These are phyloP conservation scores for Crotalus helleri DNA, from an alignment of 2,113 vertebrate species.

Conservation along the genomic window DNA sequence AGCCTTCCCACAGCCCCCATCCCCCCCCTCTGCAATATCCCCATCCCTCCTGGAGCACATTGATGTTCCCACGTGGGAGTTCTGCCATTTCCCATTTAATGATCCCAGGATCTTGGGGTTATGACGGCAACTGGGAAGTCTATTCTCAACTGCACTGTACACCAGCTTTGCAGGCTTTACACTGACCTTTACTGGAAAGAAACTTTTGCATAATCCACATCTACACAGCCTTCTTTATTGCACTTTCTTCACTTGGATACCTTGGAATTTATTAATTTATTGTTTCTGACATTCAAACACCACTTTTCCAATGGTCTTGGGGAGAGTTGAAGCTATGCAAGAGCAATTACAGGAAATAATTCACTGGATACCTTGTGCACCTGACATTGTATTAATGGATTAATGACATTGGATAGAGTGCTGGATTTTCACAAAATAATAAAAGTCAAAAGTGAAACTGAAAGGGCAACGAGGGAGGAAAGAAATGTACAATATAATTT, in stretches of 20 bases:
- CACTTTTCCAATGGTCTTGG: background rate
- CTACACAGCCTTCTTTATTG: background rate
- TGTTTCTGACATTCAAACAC: background rate
- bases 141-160: background rate
- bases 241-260: background rate
- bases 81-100: background rate
- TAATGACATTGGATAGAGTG: background rate
- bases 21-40: background rate
- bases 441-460: slow-evolving; percentile 19
- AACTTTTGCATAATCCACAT: background rate
- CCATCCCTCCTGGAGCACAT: background rate
- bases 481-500: background rate
- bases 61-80: background rate
- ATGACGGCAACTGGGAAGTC: background rate
- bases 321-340: background rate
- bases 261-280: background rate
- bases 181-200: background rate
- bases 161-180: background rate
- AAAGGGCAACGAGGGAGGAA: background rate
- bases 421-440: background rate
- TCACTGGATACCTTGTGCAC: background rate
- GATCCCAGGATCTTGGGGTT: background rate
- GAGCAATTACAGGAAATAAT: background rate
- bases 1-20: background rate
- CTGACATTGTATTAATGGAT: background rate